Evolutionary conservation across 2,797 vertebrate species (phyloP).

Genomic region (Euthynnus affinis): DNA sequence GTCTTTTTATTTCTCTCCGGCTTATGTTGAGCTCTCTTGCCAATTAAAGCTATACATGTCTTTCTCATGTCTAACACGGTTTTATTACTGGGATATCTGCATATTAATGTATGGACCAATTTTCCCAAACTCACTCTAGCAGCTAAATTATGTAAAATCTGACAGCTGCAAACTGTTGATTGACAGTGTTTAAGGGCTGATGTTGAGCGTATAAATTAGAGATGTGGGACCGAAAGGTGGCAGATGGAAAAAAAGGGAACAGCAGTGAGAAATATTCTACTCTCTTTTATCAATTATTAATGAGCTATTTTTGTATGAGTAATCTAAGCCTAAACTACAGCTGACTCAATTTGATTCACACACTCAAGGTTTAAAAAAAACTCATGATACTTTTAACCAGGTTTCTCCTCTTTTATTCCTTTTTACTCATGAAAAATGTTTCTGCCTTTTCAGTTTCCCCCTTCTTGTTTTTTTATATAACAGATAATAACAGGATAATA

Average conservation of each 20-base stretch:
- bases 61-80: neutral
- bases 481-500: too few relatives aligned
- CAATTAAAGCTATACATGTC: neutral
- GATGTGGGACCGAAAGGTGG: neutral
- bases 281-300: too few relatives aligned
- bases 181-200: too few relatives aligned
- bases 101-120: neutral
- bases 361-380: neutral
- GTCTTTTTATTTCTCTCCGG: neutral
- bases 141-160: neutral
- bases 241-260: neutral
- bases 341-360: neutral
- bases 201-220: too few relatives aligned
- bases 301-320: neutral
- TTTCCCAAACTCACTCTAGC: neutral
- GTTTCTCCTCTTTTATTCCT: too few relatives aligned
- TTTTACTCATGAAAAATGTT: too few relatives aligned
- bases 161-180: neutral
- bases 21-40: neutral
- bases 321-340: neutral
- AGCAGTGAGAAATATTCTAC: too few relatives aligned
- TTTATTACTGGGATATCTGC: neutral
- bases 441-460: too few relatives aligned
- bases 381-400: neutral
- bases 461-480: too few relatives aligned